These are phyloP conservation scores for Mystacides longicornis DNA, from an alignment of 2,888 invertebrate species.

Conservation along the genomic window DNA sequence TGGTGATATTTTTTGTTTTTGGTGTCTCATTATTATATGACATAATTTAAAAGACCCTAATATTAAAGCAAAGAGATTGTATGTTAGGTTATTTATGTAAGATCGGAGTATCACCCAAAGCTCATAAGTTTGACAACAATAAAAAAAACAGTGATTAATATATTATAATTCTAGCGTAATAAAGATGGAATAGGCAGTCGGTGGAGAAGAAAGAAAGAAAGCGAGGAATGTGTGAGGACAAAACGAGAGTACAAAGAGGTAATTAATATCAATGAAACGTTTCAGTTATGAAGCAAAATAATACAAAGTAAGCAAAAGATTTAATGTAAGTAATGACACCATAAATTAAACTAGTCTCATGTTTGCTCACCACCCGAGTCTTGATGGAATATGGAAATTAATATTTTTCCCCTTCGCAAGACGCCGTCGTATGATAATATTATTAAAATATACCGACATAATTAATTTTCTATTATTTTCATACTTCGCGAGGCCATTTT, in stretches of 20 bases:
- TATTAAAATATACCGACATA: neutral
- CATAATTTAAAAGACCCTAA: too few species aligned
- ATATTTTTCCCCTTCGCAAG: constrained; percentile 1
- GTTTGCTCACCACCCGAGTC: neutral
- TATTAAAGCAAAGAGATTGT: too few species aligned
- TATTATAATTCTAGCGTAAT: too few species aligned
- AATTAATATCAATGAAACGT: constrained; percentile 15
- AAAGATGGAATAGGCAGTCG: too few species aligned
- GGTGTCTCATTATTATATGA: too few species aligned
- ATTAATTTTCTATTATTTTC: neutral
- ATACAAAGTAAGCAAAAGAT: constrained; percentile 4
- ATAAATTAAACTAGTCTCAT: constrained; percentile 3
- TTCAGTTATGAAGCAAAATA: constrained; percentile 3
- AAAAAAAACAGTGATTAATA: too few species aligned
- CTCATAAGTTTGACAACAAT: too few species aligned
- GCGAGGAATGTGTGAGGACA: neutral
- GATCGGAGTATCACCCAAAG: too few species aligned
- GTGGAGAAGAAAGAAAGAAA: neutral
- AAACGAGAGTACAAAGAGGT: constrained; percentile 2
- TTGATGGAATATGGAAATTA: constrained; percentile 2
- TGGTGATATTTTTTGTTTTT: constrained; percentile 8
- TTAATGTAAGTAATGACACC: constrained; percentile 5
- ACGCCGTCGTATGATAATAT: neutral
- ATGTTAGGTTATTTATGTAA: too few species aligned
- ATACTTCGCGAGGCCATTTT: neutral